phyloP scores from a whole-genome alignment of 2,113 vertebrate species.

The Solea solea region DNA sequence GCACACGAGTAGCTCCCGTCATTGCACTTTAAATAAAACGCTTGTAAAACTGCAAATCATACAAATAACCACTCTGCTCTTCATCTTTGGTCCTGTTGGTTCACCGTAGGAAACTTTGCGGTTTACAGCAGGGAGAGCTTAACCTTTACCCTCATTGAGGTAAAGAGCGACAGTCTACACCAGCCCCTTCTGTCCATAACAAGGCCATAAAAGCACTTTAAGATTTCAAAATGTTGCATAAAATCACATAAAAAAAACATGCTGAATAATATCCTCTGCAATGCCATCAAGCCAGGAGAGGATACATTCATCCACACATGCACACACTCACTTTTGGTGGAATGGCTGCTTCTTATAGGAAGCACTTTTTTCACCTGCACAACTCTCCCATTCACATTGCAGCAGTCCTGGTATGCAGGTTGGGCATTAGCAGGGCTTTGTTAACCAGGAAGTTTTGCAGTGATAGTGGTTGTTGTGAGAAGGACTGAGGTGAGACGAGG shows the following conservation, averaged over 20 bases:
- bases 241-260: constrained; percentile 55
- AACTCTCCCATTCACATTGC: constrained; percentile 39
- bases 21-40: constrained; percentile 64
- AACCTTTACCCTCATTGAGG: constrained; percentile 34
- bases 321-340: constrained; percentile 32
- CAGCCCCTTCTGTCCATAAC: constrained; percentile 34
- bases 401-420: constrained; percentile 22
- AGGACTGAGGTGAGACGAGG: constrained; percentile 13
- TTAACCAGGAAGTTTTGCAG: constrained; percentile 26
- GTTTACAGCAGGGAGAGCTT: constrained; percentile 51
- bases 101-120: constrained; percentile 27
- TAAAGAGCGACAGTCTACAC: constrained; percentile 32
- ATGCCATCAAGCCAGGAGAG: constrained; percentile 25
- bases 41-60: constrained; percentile 71
- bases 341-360: constrained; percentile 23
- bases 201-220: constrained; percentile 66
- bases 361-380: constrained; percentile 32
- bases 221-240: constrained; percentile 56
- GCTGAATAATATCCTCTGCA: constrained; percentile 43
- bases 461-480: constrained; percentile 32
- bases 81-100: constrained; percentile 61
- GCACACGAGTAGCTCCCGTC: constrained; percentile 56
- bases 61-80: constrained; percentile 60
- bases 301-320: constrained; percentile 39
- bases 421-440: constrained; percentile 3